Evolutionary conservation across 2,113 vertebrate species (phyloP).

Genomic region (Delphinapterus leucas): DNA sequence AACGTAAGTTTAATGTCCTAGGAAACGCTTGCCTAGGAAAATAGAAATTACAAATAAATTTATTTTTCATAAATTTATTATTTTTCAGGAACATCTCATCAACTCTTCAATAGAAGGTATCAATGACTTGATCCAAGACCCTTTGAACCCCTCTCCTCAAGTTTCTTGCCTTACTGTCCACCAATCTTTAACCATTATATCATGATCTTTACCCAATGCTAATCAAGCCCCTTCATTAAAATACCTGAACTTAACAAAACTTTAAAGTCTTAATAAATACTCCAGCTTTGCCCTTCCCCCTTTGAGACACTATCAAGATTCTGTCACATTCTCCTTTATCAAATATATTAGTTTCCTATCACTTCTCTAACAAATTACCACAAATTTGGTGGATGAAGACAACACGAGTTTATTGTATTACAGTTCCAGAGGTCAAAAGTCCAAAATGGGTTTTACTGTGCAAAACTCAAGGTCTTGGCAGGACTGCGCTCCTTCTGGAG

Average conservation of each 20-base stretch:
- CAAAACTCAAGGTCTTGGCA: background rate
- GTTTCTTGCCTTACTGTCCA: background rate
- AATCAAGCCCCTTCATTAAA: background rate
- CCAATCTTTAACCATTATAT: background rate
- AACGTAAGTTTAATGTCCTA: background rate
- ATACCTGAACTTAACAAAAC: background rate
- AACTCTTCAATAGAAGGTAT: background rate
- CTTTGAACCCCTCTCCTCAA: background rate
- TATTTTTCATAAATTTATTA: background rate
- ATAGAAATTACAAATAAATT: background rate
- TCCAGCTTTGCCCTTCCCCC: background rate
- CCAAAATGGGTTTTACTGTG: background rate
- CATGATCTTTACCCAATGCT: background rate
- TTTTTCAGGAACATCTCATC: background rate
- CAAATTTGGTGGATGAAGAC: background rate
- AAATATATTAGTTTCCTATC: background rate
- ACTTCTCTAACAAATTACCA: background rate
- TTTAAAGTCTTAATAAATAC: background rate
- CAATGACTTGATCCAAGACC: background rate
- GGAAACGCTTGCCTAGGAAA: background rate
- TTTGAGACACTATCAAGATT: background rate
- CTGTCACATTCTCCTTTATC: background rate
- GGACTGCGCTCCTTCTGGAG: fast-evolving
- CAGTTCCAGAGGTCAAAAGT: background rate
- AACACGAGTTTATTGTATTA: background rate